These are phyloP conservation scores for Steatornis caripensis DNA, from an alignment of 2,113 vertebrate species.

Conservation along the genomic window DNA sequence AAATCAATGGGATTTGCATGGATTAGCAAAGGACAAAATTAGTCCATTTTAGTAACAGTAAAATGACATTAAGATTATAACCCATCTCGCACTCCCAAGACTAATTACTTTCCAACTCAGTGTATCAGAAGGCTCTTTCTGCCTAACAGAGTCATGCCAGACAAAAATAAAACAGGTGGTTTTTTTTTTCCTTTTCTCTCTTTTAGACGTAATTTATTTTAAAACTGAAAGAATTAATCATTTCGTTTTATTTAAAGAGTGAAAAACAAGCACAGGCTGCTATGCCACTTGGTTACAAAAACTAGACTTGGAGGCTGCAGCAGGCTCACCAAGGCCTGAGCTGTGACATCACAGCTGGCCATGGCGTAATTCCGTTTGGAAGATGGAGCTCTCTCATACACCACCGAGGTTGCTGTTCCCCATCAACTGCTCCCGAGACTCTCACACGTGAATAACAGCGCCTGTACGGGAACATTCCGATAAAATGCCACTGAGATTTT, in stretches of 20 bases:
- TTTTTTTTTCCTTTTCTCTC: neutral
- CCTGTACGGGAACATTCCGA: neutral
- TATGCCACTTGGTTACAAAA: neutral
- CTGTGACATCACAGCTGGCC: neutral
- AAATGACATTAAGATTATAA: conserved; percentile 31
- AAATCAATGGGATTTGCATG: conserved; percentile 26
- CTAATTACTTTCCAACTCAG: conserved; percentile 19
- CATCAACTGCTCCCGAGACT: neutral
- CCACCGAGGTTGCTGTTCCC: neutral
- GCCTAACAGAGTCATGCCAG: neutral
- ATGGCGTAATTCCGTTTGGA: neutral
- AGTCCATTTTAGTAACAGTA: neutral
- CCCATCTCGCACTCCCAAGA: neutral
- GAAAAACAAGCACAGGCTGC: neutral
- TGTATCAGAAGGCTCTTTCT: neutral
- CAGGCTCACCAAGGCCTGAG: neutral
- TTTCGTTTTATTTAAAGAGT: neutral
- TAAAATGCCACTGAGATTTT: neutral
- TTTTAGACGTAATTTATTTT: neutral
- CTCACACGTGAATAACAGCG: rapidly evolving
- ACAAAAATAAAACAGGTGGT: neutral
- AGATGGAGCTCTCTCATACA: neutral
- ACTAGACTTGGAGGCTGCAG: neutral
- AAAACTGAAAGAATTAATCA: neutral
- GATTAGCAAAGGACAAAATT: conserved; percentile 25